Evolutionary conservation across 2,888 invertebrate species (phyloP).

Genomic region (Stomorhina lunata): DNA sequence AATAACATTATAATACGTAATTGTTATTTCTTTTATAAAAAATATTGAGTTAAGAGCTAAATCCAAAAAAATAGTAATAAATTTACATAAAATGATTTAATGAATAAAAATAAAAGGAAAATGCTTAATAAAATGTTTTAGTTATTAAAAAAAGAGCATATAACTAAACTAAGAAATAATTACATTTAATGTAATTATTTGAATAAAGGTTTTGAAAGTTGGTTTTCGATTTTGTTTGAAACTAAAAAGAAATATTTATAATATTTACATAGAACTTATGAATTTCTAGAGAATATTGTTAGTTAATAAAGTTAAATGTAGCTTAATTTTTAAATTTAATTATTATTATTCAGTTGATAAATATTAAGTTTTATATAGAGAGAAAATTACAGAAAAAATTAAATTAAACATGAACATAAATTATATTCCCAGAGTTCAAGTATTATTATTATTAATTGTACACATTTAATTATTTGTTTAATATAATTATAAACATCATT

Average conservation of each 20-base stretch:
- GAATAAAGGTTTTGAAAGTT: neutral
- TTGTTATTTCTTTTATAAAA: conserved; percentile 6
- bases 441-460: conserved; percentile 12
- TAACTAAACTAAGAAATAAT: conserved; percentile 23
- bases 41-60: neutral
- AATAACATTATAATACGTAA: conserved; percentile 18
- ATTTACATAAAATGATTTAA: conserved; percentile 7
- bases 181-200: conserved; percentile 57
- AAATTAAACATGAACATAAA: conserved; percentile 38
- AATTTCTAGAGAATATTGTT: neutral
- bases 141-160: neutral
- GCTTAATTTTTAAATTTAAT: conserved; percentile 27
- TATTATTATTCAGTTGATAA: neutral
- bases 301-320: conserved; percentile 6
- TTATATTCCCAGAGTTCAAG: conserved; percentile 60
- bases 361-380: neutral
- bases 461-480: neutral
- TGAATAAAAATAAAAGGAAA: conserved; percentile 6
- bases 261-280: conserved; percentile 51
- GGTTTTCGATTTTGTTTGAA: conserved; percentile 25
- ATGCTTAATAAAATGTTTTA: neutral
- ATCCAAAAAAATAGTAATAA: neutral
- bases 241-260: conserved; percentile 31
- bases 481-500: conserved; percentile 20
- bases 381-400: neutral